Evolutionary conservation across 2,888 invertebrate species (phyloP), one percentile per base, ranked within the genome.

Genomic region (Tinea semifulvella): DNA sequence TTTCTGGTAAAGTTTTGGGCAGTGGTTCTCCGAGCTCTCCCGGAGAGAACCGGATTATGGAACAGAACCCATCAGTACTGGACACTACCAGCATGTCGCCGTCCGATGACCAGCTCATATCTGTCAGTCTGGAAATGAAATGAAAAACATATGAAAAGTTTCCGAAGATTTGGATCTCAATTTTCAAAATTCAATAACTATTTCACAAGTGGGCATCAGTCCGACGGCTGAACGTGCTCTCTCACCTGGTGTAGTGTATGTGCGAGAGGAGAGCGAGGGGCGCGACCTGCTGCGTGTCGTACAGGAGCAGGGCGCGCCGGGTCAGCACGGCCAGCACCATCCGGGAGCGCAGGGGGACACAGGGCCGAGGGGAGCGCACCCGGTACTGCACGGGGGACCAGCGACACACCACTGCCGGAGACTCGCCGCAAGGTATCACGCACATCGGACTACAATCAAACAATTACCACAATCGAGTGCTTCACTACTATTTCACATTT

Each of bases 301-400:
- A 77, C 0, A 80, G 35, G 46, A 76, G 80, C 22, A 99, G 88
- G 18, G 92, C 88, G 55, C 91, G 90, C 54, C 91, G 89, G 1
- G 97, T 95, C 14, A 92, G 96, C 10, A 98, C 89, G 1, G 98
- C 98, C 64, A 96, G 92, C 46, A 99, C 79, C 79, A 94, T 85
- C 48, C 98, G 85, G 62, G 91, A 92, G 0, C 89, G 88, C 31
- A 91, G 65, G 8, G 85, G 67, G 50, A 90, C 71, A 10, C 84
- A 63, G 1, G 86, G 65, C 6, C 61, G 54, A 2, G 85, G 84
- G 8, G 85, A 85, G 42, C 65, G 64, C n/a, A 73, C 61, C 2
- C 85, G 80, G 67, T 88, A 95, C 48, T 86, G 68, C 3, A 87
- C 61, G 1, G 96, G 96, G 53, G 90, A 90, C 77, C 92, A 96